phyloP scores from a whole-genome alignment of 1,140 invertebrate genomes.

The Euborellia annulipes region DNA sequence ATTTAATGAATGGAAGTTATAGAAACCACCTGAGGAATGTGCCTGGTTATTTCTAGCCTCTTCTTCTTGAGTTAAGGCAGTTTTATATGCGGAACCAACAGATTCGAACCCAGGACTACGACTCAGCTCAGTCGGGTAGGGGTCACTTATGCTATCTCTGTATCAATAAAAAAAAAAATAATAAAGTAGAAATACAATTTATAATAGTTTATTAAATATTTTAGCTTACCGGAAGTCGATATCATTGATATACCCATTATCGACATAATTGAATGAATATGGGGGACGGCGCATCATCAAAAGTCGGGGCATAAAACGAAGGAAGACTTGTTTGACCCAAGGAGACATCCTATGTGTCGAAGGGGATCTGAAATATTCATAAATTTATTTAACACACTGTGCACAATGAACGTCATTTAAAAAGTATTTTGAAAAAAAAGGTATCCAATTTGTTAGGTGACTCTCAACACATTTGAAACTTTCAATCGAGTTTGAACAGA shows the following conservation, averaged over 20 bases:
- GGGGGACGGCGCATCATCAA: conserved; percentile 78
- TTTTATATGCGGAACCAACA: conserved; percentile 43
- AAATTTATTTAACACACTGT: too few relatives aligned
- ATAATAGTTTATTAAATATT: not conserved
- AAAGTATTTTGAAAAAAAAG: not conserved
- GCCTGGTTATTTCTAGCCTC: conserved; percentile 26
- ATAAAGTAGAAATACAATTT: not conserved
- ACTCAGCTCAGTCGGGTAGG: conserved; percentile 23
- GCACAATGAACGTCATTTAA: too few relatives aligned
- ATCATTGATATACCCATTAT: conserved; percentile 15
- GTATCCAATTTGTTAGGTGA: not conserved
- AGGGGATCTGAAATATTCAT: conserved; percentile 52
- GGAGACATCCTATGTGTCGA: conserved; percentile 93
- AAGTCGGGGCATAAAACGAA: conserved; percentile 74
- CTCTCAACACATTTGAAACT: conserved; percentile 14
- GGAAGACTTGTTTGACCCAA: conserved; percentile 71
- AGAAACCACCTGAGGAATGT: conserved; percentile 41
- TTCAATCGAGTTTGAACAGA: too few relatives aligned
- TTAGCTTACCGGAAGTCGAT: conserved; percentile 18
- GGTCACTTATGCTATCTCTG: conserved; percentile 34
- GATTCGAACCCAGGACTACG: conserved; percentile 35
- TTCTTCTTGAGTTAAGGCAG: conserved; percentile 38
- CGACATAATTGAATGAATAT: conserved; percentile 35
- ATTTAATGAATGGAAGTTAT: too few relatives aligned
- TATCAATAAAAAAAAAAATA: conserved; percentile 15